These are phyloP conservation scores for Hirtodrosophila trivittata DNA, from an alignment of 2,888 invertebrate genomes.

Conservation along the genomic window DNA sequence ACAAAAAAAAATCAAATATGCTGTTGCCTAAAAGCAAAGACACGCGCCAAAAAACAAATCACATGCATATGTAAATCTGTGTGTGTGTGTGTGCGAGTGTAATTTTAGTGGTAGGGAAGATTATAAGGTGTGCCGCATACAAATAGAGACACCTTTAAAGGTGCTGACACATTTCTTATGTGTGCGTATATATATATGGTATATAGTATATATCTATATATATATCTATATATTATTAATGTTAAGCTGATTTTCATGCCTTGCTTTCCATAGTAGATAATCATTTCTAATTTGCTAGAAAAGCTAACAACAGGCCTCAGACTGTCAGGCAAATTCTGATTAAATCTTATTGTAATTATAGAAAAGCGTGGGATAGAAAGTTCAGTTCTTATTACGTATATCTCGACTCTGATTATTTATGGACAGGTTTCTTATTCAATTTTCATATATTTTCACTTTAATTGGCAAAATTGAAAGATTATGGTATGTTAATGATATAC, in stretches of 20 bases:
- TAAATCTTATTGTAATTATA: conserved; percentile 19
- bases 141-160: conserved; percentile 31
- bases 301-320: conserved; percentile 6
- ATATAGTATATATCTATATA: neutral
- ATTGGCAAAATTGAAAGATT: no score
- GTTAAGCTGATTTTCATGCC: conserved; percentile 55
- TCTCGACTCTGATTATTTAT: no score
- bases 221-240: conserved; percentile 44
- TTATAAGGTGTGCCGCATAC: conserved; percentile 45
- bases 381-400: no score
- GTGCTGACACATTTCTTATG: conserved; percentile 68
- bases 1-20: conserved; percentile 47
- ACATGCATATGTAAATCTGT: conserved; percentile 38
- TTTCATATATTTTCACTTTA: no score
- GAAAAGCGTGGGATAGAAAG: no score
- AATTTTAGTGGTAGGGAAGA: conserved; percentile 40
- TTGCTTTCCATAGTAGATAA: conserved; percentile 24
- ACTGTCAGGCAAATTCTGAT: conserved; percentile 8
- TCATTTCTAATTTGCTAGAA: conserved; percentile 67
- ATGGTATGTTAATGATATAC: no score
- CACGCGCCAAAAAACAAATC: conserved; percentile 43
- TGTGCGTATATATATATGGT: conserved; percentile 29
- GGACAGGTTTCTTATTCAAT: no score
- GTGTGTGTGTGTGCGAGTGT: conserved; percentile 19
- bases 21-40: conserved; percentile 48